Conservation (phyloP, 2,797 vertebrate genomes). For the Cirrhinus mrigala region DNA sequence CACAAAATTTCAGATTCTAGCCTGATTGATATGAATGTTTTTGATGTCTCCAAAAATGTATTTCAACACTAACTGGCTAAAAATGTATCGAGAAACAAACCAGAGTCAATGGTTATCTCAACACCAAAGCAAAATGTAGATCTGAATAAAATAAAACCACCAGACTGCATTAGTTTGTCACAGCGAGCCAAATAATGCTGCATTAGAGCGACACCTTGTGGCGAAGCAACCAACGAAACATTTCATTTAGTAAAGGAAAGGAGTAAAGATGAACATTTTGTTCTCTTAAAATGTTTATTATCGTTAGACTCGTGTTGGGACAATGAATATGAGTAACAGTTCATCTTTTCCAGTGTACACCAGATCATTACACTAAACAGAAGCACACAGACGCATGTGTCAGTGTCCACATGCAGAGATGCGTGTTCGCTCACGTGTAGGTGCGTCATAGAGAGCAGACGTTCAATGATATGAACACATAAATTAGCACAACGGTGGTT, state of each 20-base stretch:
- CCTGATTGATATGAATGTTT: background rate
- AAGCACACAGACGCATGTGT: slow-evolving; percentile 68
- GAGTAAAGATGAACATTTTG: slow-evolving; percentile 65
- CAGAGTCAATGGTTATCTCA: background rate
- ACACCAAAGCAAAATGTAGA: background rate
- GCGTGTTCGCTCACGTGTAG: slow-evolving; percentile 58
- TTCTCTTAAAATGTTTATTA: slow-evolving; percentile 84
- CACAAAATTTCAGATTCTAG: background rate
- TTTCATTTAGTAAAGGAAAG: background rate
- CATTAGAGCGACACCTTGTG: background rate
- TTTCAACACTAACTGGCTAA: background rate
- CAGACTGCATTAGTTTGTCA: background rate
- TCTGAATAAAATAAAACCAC: no score
- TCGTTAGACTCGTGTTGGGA: slow-evolving; percentile 77
- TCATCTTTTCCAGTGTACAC: slow-evolving; percentile 84
- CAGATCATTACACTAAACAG: slow-evolving; percentile 75
- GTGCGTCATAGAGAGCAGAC: slow-evolving; percentile 27
- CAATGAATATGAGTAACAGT: slow-evolving; percentile 71
- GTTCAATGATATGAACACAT: slow-evolving; percentile 28
- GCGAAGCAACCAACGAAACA: background rate
- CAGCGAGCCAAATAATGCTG: background rate
- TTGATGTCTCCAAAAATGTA: background rate
- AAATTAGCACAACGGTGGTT: background rate
- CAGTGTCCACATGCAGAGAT: slow-evolving; percentile 65
- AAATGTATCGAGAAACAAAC: background rate